Base-by-base conservation (phyloP, 2,888 invertebrate species). In the Meteorus colon region DNA sequence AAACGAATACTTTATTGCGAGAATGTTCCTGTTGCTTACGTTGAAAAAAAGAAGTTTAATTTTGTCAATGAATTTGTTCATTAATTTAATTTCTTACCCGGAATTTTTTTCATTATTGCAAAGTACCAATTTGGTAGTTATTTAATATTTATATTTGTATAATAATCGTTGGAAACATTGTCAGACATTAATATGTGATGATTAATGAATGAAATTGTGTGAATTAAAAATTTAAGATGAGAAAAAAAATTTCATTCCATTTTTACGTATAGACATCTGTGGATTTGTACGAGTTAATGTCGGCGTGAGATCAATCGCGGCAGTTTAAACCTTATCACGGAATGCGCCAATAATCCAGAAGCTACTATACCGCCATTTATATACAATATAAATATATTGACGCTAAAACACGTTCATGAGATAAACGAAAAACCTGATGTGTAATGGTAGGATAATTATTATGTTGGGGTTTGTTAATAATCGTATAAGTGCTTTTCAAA, bases 231-330 rank as follows among this genome's bases (percentile, higher is more conserved):
- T n/a, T 8, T 19, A 10, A 55, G 8, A 19, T 24, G 19, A 24
- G 6, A 55, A 55, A 55, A 8, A 55, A 55, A 51, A 1, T n/a
- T n/a, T 5, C 4, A 24, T 51, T 24, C n/a, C 8, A n/a, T 55
- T 55, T 55, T 19, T 19, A 48, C n/a, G 24, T 34, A 19, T 19
- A n/a, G 4, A 19, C 16, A 51, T 51, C n/a, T n/a, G n/a, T n/a
- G 51, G 8, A 51, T 19, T 55, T 19, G 19, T 55, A 19, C 14
- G 10, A 31, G 62, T 12, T 3, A 14, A 14, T n/a, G 65, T 65
- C 65, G 65, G 65, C 37, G 41, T 41, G 24, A 65, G 65, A 65
- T 65, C 65, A 65, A 65, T 65, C 65, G 37, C 24, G 55, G 55
- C 55, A 19, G 19, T 34, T 37, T 37, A 34, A 12, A n/a, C 12